phyloP scores from a whole-genome alignment of 2,797 vertebrate genomes.

The Rhinophrynus dorsalis region DNA sequence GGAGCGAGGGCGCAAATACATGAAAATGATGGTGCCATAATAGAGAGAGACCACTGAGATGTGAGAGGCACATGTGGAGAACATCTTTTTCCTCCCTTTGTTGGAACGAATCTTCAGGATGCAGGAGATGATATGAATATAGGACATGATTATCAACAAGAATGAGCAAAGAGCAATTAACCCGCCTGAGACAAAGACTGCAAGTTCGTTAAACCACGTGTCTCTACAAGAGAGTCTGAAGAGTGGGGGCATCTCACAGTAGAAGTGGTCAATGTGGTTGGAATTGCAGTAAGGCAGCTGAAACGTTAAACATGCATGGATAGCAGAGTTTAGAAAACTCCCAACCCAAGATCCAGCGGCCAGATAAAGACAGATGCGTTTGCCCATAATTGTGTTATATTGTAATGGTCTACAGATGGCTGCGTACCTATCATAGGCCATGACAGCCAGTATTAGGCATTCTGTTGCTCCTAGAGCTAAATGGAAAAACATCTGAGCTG shows the following conservation, averaged over 20 bases:
- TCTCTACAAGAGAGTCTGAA: not conserved
- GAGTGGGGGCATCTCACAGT: constrained; percentile 4
- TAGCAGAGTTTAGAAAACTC: not conserved
- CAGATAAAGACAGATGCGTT: not conserved
- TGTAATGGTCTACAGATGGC: constrained; percentile 25
- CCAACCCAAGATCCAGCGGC: not conserved
- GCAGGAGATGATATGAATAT: constrained; percentile 9
- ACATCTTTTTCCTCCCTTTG: constrained; percentile 3
- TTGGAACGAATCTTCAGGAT: constrained; percentile 21
- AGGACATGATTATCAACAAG: constrained; percentile 13
- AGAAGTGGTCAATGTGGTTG: not conserved
- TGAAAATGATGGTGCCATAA: constrained; percentile 18
- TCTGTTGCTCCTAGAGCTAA: constrained; percentile 6
- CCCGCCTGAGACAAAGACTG: not conserved
- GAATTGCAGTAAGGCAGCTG: not conserved
- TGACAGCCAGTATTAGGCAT: constrained; percentile 12
- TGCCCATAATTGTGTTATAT: constrained; percentile 15
- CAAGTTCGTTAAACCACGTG: not conserved
- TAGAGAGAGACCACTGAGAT: constrained; percentile 16
- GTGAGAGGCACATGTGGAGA: constrained; percentile 15
- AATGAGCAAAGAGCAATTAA: not conserved
- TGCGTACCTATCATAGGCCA: constrained; percentile 21
- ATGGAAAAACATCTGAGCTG: not conserved
- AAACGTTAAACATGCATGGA: not conserved
- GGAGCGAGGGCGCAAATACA: constrained; percentile 10